Conservation (phyloP, 2,797 vertebrate genomes). For the Sebastes iracundus region DNA sequence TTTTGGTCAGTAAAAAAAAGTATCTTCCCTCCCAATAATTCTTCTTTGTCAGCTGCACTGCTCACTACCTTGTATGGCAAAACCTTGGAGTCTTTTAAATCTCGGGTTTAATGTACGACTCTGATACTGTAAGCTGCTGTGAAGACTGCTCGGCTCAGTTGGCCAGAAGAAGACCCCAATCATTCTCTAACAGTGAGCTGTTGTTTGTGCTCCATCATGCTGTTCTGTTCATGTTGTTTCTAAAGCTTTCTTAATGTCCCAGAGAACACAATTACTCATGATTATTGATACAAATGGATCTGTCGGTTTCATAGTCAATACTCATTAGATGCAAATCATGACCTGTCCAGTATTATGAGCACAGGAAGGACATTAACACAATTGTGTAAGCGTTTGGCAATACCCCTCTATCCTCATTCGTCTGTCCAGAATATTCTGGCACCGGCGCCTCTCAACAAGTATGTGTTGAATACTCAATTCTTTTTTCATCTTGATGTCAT, state of each 20-base stretch:
- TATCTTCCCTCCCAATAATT: background rate
- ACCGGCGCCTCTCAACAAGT: slow-evolving; percentile 8
- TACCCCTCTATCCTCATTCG: slow-evolving; percentile 1
- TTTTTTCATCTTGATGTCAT: slow-evolving; percentile 9
- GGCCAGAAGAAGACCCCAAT: background rate
- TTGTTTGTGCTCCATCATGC: background rate
- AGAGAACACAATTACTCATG: background rate
- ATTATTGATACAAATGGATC: background rate
- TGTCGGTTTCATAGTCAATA: background rate
- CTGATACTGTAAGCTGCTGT: background rate
- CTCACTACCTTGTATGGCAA: background rate
- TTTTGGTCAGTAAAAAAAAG: background rate
- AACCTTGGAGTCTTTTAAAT: background rate
- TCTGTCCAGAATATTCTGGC: slow-evolving; percentile 22
- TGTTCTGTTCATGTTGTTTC: background rate
- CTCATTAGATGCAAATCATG: background rate
- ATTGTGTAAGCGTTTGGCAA: slow-evolving; percentile 1
- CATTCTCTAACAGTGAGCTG: background rate
- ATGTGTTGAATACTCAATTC: background rate
- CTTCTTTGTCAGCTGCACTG: background rate
- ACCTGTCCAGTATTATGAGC: background rate
- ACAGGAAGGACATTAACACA: background rate
- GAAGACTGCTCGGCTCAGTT: background rate
- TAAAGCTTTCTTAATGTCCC: background rate
- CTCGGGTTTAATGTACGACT: background rate